A percentile compares a stretch with the other conserved stretches of the same genome.
phyloP scores from a whole-genome alignment of 2,888 invertebrate species.

The Julus scandinavius region DNA sequence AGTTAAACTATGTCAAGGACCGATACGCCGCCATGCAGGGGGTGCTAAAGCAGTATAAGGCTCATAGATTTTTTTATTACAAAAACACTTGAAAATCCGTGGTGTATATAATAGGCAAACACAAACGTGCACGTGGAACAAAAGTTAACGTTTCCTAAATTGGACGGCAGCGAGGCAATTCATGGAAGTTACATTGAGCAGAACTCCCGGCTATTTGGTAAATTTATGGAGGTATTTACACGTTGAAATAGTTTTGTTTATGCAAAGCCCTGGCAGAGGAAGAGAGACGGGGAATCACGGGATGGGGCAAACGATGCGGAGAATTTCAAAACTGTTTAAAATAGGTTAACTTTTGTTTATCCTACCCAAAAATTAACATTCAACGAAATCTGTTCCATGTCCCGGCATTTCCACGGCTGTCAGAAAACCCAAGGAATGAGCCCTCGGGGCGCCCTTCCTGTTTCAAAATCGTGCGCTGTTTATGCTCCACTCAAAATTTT shows the following conservation, averaged over 20 bases:
- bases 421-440: neutral
- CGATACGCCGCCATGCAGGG: neutral
- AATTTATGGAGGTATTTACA: slow-evolving; percentile 1
- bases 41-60: neutral
- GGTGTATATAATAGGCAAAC: too few species aligned
- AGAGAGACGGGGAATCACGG: neutral
- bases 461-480: neutral
- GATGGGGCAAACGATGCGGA: neutral
- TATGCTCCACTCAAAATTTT: neutral
- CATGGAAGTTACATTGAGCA: neutral
- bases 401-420: neutral
- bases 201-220: neutral
- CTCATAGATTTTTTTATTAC: too few species aligned
- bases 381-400: neutral
- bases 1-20: too few species aligned
- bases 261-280: neutral
- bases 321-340: neutral
- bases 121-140: too few species aligned
- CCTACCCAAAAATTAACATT: neutral
- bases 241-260: neutral
- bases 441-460: neutral
- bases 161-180: neutral
- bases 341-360: neutral
- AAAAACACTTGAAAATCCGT: too few species aligned
- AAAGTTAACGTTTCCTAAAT: neutral